Percentiles rank a stretch among this genome's conserved stretches.
Conservation (phyloP, 2,888 invertebrate species). For the Melieria crassipennis region DNA sequence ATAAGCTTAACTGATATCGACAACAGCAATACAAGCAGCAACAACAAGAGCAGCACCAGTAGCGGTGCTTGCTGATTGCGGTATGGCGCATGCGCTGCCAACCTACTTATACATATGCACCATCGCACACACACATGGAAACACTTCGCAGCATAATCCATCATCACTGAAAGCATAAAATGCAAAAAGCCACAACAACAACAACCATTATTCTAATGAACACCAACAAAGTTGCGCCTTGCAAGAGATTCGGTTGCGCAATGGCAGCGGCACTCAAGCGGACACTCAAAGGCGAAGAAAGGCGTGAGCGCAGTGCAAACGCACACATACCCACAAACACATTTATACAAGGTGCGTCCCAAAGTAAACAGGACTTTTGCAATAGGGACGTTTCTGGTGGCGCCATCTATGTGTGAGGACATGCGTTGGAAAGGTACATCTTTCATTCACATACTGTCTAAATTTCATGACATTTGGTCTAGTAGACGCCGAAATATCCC, state of each 20-base stretch:
- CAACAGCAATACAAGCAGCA: slow-evolving; percentile 26
- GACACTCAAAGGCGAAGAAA: not conserved
- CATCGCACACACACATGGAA: not conserved
- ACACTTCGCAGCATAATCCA: not conserved
- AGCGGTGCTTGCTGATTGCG: slow-evolving; percentile 1
- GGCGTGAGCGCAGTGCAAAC: not conserved
- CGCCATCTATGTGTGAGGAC: no score
- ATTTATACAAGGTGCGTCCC: no score
- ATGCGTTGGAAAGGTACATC: no score
- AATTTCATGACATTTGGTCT: no score
- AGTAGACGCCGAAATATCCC: no score
- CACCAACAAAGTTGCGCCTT: not conserved
- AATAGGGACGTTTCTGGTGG: no score
- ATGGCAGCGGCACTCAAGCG: not conserved
- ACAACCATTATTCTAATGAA: no score
- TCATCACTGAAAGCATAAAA: no score
- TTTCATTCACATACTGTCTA: no score
- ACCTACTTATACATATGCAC: slow-evolving; percentile 7
- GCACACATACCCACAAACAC: not conserved
- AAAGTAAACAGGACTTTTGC: no score
- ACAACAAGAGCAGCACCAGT: slow-evolving; percentile 8
- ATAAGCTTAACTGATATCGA: slow-evolving; percentile 34
- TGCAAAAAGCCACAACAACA: no score
- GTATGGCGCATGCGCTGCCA: slow-evolving; percentile 15
- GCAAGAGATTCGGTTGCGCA: not conserved